Percentiles rank a stretch among this genome's conserved stretches.
Evolutionary conservation across 1,140 invertebrate species (phyloP).

Genomic region (Trachymyrmex septentrionalis): DNA sequence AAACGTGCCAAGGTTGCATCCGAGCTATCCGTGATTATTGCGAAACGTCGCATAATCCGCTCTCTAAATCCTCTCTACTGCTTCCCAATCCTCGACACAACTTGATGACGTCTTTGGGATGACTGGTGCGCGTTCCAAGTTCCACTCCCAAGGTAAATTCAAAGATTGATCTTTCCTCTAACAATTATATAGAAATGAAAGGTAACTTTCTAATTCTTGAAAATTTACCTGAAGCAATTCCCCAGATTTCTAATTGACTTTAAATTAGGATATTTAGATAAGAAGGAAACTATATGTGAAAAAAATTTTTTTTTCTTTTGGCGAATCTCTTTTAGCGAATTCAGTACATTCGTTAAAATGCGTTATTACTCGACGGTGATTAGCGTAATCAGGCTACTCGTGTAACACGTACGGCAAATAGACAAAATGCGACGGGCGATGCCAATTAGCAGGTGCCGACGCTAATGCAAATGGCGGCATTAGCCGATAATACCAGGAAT

Average conservation of each 20-base stretch:
- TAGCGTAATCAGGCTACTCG: conserved; percentile 35
- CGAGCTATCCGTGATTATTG: conserved; percentile 49
- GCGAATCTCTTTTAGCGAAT: background rate
- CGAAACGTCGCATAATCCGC: conserved; percentile 15
- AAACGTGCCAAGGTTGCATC: conserved; percentile 61
- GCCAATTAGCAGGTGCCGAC: conserved; percentile 64
- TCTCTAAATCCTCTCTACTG: background rate
- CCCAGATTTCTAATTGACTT: background rate
- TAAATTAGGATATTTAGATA: background rate
- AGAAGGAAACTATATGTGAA: background rate
- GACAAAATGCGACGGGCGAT: conserved; percentile 61
- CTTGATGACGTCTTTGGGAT: background rate
- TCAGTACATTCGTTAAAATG: background rate
- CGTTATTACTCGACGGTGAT: conserved; percentile 33
- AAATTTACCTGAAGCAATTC: background rate
- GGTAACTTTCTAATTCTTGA: background rate
- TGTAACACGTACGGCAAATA: conserved; percentile 59
- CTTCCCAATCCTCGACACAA: background rate
- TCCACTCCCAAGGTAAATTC: background rate
- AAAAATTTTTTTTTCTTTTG: background rate
- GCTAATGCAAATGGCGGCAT: conserved; percentile 75
- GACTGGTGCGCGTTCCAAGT: background rate
- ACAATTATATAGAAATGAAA: background rate
- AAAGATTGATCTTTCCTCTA: conserved; percentile 19
- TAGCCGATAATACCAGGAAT: conserved; percentile 74